Evolutionary conservation across 1,140 invertebrate genomes (phyloP).

Genomic region (Heliconius melpomene): DNA sequence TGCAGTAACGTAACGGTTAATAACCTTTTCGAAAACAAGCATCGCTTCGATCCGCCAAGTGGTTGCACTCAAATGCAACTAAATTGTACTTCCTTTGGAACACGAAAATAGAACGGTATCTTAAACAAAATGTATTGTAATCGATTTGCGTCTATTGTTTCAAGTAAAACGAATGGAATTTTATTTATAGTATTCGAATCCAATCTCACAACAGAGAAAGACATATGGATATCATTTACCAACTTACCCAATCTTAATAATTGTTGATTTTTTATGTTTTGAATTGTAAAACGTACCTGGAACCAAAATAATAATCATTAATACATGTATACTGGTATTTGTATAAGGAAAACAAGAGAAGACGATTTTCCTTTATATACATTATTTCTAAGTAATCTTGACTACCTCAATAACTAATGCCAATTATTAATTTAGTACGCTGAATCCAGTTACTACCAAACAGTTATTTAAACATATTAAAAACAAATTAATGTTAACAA

Average conservation of each 20-base stretch:
- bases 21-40: slow-evolving; percentile 23
- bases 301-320: not conserved
- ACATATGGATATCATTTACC: not conserved
- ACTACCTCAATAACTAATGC: too few species aligned
- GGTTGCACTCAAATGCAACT: slow-evolving; percentile 23
- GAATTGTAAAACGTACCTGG: not conserved
- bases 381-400: too few species aligned
- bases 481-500: too few species aligned
- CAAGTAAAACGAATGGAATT: not conserved
- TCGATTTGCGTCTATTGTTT: slow-evolving; percentile 6
- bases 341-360: not conserved
- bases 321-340: not conserved
- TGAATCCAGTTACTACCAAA: too few species aligned
- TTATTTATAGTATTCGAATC: not conserved
- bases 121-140: slow-evolving; percentile 10
- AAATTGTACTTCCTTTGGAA: slow-evolving; percentile 21
- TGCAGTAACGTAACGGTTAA: slow-evolving; percentile 7
- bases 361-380: too few species aligned
- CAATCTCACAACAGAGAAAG: not conserved
- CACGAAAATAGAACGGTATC: slow-evolving; percentile 22
- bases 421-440: too few species aligned
- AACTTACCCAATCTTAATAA: not conserved
- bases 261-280: not conserved
- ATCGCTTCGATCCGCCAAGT: slow-evolving; percentile 15
- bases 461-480: too few species aligned